Evolutionary conservation across 2,113 vertebrate genomes (phyloP).

Genomic region (Cephalopholis sonnerati): DNA sequence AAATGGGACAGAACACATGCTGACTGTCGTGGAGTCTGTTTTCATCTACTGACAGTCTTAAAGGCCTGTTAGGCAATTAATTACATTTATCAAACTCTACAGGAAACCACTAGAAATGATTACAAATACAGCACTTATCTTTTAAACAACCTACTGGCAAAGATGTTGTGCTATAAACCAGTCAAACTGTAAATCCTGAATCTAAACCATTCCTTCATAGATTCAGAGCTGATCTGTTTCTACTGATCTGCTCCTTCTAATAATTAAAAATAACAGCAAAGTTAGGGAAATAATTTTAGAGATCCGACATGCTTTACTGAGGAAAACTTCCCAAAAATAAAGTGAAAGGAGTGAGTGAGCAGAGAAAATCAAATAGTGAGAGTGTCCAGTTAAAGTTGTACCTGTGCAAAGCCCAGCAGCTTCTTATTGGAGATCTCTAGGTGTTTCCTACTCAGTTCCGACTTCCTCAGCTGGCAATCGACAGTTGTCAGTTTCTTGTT

Average conservation of each 20-base stretch:
- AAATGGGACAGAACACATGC: not conserved
- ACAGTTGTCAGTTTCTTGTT: conserved; percentile 83
- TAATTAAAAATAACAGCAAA: too few species aligned
- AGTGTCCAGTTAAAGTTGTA: not conserved
- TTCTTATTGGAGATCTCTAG: conserved; percentile 91
- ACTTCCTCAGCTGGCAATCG: conserved; percentile 87
- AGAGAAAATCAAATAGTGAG: not conserved
- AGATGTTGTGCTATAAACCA: not conserved
- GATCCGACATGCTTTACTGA: too few species aligned
- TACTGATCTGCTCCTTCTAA: not conserved
- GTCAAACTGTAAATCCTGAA: not conserved
- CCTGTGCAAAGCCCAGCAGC: conserved; percentile 91
- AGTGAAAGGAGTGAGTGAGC: not conserved
- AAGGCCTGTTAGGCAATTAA: not conserved
- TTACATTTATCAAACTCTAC: not conserved
- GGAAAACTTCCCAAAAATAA: too few species aligned
- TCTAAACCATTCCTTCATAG: not conserved
- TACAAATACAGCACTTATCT: not conserved
- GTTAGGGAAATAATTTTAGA: too few species aligned
- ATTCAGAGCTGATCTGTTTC: not conserved
- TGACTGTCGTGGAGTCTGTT: not conserved
- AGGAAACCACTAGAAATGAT: not conserved
- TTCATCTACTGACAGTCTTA: not conserved
- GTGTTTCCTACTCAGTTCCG: conserved; percentile 88
- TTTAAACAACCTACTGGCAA: not conserved